phyloP scores from a whole-genome alignment of 2,797 vertebrate genomes.

The Myiothlypis coronata region DNA sequence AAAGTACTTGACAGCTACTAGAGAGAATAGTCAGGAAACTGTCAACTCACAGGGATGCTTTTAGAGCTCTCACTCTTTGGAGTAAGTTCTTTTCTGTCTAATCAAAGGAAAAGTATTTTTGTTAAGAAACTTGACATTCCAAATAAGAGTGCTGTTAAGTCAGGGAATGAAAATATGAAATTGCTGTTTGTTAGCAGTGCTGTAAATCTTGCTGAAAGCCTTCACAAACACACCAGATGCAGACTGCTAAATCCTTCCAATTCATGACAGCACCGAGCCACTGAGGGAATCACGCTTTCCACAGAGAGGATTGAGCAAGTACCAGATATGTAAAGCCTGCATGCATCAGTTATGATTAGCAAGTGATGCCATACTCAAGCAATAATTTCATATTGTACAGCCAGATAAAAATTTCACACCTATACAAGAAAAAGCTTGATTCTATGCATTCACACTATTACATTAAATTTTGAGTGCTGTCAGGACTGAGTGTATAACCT shows the following conservation, averaged over 20 bases:
- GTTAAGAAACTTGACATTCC: slow-evolving; percentile 24
- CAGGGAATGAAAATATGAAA: slow-evolving; percentile 24
- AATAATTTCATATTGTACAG: background rate
- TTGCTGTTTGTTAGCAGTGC: slow-evolving; percentile 18
- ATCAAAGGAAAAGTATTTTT: slow-evolving; percentile 41
- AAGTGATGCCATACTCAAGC: background rate
- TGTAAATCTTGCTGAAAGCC: slow-evolving; percentile 33
- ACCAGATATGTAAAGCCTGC: background rate
- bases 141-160: slow-evolving; percentile 3
- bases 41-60: slow-evolving; percentile 16
- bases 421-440: background rate
- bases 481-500: background rate
- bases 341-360: background rate
- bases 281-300: background rate
- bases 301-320: background rate
- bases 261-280: background rate
- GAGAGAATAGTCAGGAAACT: slow-evolving; percentile 45
- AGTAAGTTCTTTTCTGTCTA: slow-evolving; percentile 7
- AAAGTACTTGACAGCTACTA: slow-evolving; percentile 28
- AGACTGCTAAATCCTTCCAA: slow-evolving; percentile 33
- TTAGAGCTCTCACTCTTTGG: background rate
- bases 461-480: background rate
- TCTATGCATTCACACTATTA: background rate
- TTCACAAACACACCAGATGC: slow-evolving; percentile 29
- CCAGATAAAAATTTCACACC: background rate